phyloP scores from a whole-genome alignment of 2,797 vertebrate genomes.

The Brotogeris chrysoptera region DNA sequence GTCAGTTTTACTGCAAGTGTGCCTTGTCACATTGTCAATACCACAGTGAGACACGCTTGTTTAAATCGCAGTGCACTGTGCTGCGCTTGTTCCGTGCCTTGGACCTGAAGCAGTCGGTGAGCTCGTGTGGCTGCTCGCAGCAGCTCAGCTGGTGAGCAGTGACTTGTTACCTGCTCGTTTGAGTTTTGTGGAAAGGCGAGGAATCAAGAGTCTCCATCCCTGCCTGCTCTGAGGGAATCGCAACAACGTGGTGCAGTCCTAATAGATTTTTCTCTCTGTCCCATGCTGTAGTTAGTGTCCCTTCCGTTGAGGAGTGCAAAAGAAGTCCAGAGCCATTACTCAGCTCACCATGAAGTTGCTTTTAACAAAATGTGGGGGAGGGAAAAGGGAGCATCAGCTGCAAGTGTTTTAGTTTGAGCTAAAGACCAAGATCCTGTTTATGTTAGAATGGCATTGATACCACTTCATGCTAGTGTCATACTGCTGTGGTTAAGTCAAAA shows the following conservation, averaged over 20 bases:
- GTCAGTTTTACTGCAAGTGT: accelerated
- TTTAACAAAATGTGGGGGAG: not conserved
- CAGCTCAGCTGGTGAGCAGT: not conserved
- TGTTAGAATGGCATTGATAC: not conserved
- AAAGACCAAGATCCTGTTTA: not conserved
- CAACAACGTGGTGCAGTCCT: accelerated
- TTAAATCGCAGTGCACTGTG: accelerated
- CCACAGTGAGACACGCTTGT: accelerated
- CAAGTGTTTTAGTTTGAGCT: not conserved
- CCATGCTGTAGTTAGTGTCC: accelerated
- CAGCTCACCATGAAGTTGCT: not conserved
- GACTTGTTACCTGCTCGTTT: accelerated
- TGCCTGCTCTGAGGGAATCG: not conserved
- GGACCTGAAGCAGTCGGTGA: not conserved
- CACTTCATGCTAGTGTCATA: not conserved
- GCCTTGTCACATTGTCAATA: accelerated
- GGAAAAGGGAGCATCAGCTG: not conserved
- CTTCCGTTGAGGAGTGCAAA: not conserved
- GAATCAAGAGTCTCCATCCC: not conserved
- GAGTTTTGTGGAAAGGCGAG: not conserved
- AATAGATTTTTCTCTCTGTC: not conserved
- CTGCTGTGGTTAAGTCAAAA: not conserved
- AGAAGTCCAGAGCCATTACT: not conserved
- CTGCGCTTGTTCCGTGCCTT: accelerated
- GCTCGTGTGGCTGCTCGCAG: not conserved